These are phyloP conservation scores for Microcaecilia unicolor DNA, from an alignment of 2,797 vertebrate species.

Conservation along the genomic window DNA sequence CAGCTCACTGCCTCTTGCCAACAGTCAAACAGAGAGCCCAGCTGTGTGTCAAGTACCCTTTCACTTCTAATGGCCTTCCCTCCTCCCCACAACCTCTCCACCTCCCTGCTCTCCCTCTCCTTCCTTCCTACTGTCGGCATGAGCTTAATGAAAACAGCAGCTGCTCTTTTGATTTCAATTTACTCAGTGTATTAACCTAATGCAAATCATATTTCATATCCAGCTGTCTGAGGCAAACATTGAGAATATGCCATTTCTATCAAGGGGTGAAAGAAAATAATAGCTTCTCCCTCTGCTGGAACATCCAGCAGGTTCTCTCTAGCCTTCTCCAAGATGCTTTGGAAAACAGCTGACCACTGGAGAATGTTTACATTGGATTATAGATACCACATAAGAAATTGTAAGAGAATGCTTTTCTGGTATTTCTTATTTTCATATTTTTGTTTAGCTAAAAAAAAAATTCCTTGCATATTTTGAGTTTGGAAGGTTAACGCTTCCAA, in stretches of 20 bases:
- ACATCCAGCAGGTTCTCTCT: neutral
- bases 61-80: neutral
- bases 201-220: constrained; percentile 24
- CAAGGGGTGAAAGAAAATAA: neutral
- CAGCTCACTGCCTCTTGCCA: neutral
- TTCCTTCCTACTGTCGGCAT: constrained; percentile 12
- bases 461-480: too few species aligned
- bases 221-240: constrained; percentile 12
- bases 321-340: neutral
- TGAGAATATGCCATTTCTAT: neutral
- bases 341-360: neutral
- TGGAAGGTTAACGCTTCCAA: too few species aligned
- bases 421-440: too few species aligned
- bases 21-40: neutral
- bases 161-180: constrained; percentile 36
- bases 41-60: neutral
- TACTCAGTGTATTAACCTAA: constrained; percentile 23
- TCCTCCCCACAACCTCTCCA: neutral
- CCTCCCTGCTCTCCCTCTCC: constrained; percentile 2
- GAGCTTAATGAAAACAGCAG: constrained; percentile 30
- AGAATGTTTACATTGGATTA: neutral
- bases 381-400: too few species aligned
- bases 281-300: too few species aligned
- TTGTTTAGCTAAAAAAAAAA: too few species aligned
- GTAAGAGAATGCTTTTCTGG: too few species aligned